Percentiles rank a stretch among this genome's conserved stretches.
Conservation (phyloP, 1,140 invertebrate species). For the Spodoptera frugiperda region DNA sequence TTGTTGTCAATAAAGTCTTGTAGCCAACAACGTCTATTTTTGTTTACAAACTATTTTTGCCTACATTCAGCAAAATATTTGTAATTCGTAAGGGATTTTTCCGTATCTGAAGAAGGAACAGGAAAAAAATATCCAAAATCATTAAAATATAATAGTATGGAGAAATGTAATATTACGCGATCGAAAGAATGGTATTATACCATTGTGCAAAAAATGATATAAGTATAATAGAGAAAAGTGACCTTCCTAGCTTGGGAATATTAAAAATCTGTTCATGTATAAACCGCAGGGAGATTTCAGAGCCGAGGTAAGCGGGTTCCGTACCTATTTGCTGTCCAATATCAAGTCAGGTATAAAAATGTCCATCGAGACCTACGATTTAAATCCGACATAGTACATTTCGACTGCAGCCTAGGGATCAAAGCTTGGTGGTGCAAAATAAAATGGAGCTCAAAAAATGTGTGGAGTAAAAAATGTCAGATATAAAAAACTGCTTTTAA, state of each 20-base stretch:
- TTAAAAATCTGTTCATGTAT: conserved; percentile 36
- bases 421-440: conserved; percentile 52
- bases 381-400: conserved; percentile 60
- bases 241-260: conserved; percentile 9
- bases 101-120: neutral
- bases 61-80: neutral
- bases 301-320: conserved; percentile 36
- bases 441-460: conserved; percentile 53
- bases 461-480: conserved; percentile 29
- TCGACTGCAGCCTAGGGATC: conserved; percentile 57
- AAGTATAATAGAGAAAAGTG: conserved; percentile 3
- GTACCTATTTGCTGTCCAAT: conserved; percentile 44
- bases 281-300: conserved; percentile 16
- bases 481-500: neutral
- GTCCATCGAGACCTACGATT: conserved; percentile 33
- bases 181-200: neutral
- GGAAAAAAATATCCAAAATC: neutral
- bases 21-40: neutral
- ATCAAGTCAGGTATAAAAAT: conserved; percentile 41
- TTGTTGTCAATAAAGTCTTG: neutral
- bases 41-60: neutral
- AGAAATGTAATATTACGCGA: neutral
- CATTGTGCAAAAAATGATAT: neutral
- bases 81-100: neutral
- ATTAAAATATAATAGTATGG: neutral